Base-by-base conservation (phyloP, 2,888 invertebrate genomes). In the Oscheius onirici region DNA sequence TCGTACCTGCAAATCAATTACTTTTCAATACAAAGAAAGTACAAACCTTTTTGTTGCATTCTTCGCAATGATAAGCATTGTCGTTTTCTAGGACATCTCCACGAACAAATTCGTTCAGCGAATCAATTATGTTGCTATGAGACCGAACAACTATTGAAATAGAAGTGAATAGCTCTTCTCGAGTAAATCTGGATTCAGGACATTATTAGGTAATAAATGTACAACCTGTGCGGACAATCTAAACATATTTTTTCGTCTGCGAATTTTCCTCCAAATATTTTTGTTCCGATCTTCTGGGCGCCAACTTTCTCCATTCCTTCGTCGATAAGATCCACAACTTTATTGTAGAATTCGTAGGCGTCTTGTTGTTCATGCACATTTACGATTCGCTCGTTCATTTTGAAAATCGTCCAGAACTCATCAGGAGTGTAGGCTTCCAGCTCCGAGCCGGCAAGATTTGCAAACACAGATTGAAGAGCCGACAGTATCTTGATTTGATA, bases 301-400 rank as follows among this genome's bases (percentile, higher is more conserved):
- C 61, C 61, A 17, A 72, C 3, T 46, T 55, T 70, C 65, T 66
- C 57, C 71, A 71, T 71, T 65, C 66, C 71, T 44, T 66, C 71
- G 24, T 71, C 71, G 24, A 71, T 49, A 10, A 57, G 26, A 46
- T 71, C 71, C 15, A 55, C 66, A 8, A 75, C 68, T 77, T 94
- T 94, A 93, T 96, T 97, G 89, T 96, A 97, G 91, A 97, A 97
- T 89, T 97, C 97, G 41, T 97, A 93, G 0, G 97, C 97, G 89
- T 97, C 97, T 89, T 97, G 97, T 89, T 97, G 97, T 88, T 97
- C 97, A 67, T 97, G 91, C 81, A 97, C 91, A 90, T 97, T 97
- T 15, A 97, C 34, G 95, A 95, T 90, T 97, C 96, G 10, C 72
- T 75, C 61, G 70, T 73, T 40, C 69, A 72, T 95, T 94, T 94